Percentiles rank a stretch among this genome's conserved stretches.
Conservation (phyloP, 2,797 vertebrate genomes). For the Vespertilio murinus region DNA sequence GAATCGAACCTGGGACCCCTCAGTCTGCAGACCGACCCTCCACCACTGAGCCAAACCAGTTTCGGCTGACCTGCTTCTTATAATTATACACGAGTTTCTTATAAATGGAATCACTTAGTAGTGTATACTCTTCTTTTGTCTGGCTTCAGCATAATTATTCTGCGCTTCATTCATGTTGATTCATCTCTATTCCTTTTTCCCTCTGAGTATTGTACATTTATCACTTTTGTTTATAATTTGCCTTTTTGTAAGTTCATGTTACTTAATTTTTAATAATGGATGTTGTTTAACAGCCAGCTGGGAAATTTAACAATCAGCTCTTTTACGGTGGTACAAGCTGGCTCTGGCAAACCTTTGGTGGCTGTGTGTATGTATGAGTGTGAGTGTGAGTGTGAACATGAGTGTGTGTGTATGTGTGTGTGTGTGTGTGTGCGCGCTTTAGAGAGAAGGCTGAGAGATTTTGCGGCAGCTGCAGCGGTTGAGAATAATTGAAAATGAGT, state of each 20-base stretch:
- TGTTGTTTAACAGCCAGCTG: background rate
- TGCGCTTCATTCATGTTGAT: background rate
- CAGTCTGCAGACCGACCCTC: no score
- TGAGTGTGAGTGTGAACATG: background rate
- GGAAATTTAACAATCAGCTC: background rate
- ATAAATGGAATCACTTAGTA: background rate
- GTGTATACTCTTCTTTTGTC: background rate
- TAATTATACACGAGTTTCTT: background rate
- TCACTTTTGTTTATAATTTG: conserved; percentile 17
- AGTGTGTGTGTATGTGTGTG: background rate
- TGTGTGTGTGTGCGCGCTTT: background rate
- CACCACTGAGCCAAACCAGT: no score
- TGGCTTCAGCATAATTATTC: background rate
- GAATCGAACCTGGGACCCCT: no score
- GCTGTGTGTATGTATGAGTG: background rate
- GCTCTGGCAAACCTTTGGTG: background rate
- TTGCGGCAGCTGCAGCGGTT: background rate
- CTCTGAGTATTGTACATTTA: background rate
- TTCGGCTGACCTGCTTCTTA: background rate
- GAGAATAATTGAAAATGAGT: conserved; percentile 44
- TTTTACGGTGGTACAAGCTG: background rate
- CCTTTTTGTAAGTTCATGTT: conserved; percentile 13
- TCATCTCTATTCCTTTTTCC: background rate
- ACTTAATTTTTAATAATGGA: conserved; percentile 49
- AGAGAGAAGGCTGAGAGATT: background rate